Base-by-base conservation (phyloP, 2,888 invertebrate species). In the Eristalinus aeneus region DNA sequence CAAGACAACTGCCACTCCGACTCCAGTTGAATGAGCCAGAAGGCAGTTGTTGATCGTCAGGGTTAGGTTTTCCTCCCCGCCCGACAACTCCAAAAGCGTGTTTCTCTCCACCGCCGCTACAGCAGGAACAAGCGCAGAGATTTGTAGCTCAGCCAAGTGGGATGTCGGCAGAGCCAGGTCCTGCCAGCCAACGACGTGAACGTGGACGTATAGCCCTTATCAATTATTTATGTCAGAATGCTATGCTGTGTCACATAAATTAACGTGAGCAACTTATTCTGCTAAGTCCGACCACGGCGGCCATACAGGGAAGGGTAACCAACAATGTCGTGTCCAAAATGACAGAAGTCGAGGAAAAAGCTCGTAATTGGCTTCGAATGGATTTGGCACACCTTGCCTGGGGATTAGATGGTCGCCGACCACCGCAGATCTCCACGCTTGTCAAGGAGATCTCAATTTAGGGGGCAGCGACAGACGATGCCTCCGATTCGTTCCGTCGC, bases 171-270 rank as follows among this genome's bases (percentile, higher is more conserved):
- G 12, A n/a, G 32, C 4, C 36, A n/a, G 12, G 12, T 11, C 12
- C 34, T n/a, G 46, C 16, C 16, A 22, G 39, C 36, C 22, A 53
- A 61, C 36, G 69, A 34, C 64, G 58, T 56, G 32, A 58, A 72
- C 58, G 58, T 72, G 74, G 31, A 56, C 34, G 36, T 39, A 64
- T 64, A 39, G 69, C 90, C 89, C 89, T 90, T 90, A 91, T 90
- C 91, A 91, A 91, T 91, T 90, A 91, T 91, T 91, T 91, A 91
- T 91, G 91, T 91, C 91, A 90, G 90, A 91, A 90, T 91, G 91
- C 89, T 90, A 89, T 89, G 91, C 89, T 90, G 90, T 90, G 91
- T 90, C 91, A 91, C 90, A 91, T 91, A 91, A 91, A 91, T 91
- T 91, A 90, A 90, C 90, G 91, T 90, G 89, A 90, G 89, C 90